Conservation (phyloP, 2,113 vertebrate genomes). For the Phocoena sinus region DNA sequence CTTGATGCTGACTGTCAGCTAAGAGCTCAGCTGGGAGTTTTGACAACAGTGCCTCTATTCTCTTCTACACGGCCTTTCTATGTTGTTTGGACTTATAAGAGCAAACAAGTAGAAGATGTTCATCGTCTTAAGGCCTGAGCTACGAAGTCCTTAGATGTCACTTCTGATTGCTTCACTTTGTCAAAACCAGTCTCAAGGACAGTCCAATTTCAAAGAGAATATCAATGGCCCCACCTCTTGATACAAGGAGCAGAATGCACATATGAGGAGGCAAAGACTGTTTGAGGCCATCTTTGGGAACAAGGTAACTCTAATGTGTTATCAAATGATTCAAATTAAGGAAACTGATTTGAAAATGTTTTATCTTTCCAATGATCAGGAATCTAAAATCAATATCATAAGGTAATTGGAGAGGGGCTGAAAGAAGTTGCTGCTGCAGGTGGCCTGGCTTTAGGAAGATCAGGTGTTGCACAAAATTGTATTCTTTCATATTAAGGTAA, state of each 20-base stretch:
- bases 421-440: too few relatives aligned
- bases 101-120: not conserved
- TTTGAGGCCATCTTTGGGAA: not conserved
- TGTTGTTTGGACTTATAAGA: not conserved
- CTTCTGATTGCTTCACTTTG: not conserved
- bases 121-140: not conserved
- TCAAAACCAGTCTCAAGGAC: not conserved
- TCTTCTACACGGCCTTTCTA: not conserved
- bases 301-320: not conserved
- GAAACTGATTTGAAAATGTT: not conserved
- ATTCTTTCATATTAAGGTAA: too few relatives aligned
- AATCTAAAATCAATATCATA: not conserved
- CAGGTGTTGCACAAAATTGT: too few relatives aligned
- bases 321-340: not conserved
- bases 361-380: not conserved
- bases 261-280: not conserved
- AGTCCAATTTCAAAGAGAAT: not conserved
- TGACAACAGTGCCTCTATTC: not conserved
- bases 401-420: not conserved
- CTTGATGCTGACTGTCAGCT: not conserved
- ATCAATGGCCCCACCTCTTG: not conserved
- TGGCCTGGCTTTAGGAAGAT: too few relatives aligned
- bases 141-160: not conserved
- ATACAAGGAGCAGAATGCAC: not conserved
- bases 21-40: not conserved